Conservation (phyloP, 1,140 invertebrate genomes). For the Delia radicum region DNA sequence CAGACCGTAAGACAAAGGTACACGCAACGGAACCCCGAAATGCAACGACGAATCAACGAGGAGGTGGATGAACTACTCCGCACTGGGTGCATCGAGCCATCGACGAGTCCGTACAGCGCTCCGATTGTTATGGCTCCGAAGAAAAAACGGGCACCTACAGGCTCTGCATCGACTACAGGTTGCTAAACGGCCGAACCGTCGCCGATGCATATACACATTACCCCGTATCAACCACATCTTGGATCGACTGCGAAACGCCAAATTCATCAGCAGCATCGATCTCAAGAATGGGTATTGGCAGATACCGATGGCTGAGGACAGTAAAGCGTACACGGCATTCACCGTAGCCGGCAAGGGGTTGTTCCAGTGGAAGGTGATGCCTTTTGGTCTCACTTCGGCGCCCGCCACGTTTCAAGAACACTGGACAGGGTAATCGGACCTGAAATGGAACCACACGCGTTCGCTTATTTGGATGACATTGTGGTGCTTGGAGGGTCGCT, state of each 20-base stretch:
- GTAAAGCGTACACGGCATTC: neutral
- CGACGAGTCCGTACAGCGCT: neutral
- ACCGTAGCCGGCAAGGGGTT: neutral
- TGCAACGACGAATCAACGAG: too few relatives aligned
- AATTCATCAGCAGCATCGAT: too few relatives aligned
- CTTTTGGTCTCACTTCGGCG: neutral
- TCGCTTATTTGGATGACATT: too few relatives aligned
- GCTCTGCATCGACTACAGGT: neutral
- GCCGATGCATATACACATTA: neutral
- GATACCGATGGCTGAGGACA: too few relatives aligned
- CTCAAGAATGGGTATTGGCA: too few relatives aligned
- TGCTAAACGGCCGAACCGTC: neutral
- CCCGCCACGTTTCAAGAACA: neutral
- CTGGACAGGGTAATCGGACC: neutral
- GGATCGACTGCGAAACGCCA: too few relatives aligned
- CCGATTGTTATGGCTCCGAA: neutral
- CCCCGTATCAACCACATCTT: neutral
- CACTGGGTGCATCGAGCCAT: slow-evolving; percentile 51
- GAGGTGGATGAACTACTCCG: slow-evolving; percentile 43
- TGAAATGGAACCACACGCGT: too few relatives aligned
- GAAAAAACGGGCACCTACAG: neutral
- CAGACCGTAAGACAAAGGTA: too few relatives aligned
- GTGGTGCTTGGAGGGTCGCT: too few relatives aligned
- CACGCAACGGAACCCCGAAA: too few relatives aligned
- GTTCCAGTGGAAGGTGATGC: neutral